Percentiles rank a stretch among this genome's conserved stretches.
These are phyloP conservation scores for Chlorodrepanis virens DNA, from an alignment of 2,113 vertebrate genomes.

Conservation along the genomic window DNA sequence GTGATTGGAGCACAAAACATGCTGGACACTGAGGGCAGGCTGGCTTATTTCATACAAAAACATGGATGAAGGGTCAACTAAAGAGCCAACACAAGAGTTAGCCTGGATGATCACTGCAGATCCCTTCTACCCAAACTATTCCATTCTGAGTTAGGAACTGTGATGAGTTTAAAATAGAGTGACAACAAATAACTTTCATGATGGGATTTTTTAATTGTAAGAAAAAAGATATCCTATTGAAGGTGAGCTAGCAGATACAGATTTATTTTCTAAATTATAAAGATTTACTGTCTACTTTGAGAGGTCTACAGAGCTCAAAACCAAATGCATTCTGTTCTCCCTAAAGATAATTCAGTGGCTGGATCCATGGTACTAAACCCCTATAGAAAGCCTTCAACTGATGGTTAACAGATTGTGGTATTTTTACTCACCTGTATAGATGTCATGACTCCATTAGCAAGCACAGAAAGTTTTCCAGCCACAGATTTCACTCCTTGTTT, in stretches of 20 bases:
- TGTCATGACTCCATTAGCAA: conserved; percentile 93
- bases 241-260: not conserved
- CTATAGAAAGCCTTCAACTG: not conserved
- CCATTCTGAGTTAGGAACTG: not conserved
- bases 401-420: not conserved
- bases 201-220: not conserved
- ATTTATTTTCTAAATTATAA: not conserved
- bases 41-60: not conserved
- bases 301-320: not conserved
- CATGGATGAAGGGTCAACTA: not conserved
- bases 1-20: not conserved
- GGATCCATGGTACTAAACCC: not conserved
- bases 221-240: not conserved
- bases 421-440: conserved; percentile 87
- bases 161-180: not conserved
- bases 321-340: not conserved
- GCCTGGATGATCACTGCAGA: not conserved
- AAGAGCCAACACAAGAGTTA: not conserved
- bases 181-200: not conserved
- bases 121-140: not conserved
- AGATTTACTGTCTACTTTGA: not conserved
- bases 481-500: conserved; percentile 90
- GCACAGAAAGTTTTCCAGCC: conserved; percentile 91
- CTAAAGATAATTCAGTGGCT: not conserved
- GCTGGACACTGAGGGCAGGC: not conserved